Conservation (phyloP, 2,797 vertebrate species). For the Natrix natrix region DNA sequence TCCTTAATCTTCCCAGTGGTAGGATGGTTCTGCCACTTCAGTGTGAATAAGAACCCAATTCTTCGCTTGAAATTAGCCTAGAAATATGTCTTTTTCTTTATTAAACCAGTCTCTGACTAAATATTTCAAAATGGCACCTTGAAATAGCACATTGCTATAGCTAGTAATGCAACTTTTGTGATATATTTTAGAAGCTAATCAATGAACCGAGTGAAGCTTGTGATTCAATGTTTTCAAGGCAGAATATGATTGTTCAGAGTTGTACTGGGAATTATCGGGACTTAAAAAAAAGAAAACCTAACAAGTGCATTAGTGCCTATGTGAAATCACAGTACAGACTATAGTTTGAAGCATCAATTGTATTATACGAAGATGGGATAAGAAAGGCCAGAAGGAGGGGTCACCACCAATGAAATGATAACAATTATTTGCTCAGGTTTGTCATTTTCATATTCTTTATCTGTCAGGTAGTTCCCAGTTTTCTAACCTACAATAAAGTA, state of each 20-base stretch:
- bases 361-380: constrained; percentile 30
- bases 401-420: constrained; percentile 13
- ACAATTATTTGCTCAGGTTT: constrained; percentile 24
- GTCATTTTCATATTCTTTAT: constrained; percentile 37
- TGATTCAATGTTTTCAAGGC: constrained; percentile 61
- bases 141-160: constrained; percentile 41
- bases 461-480: constrained; percentile 34
- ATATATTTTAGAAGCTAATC: constrained; percentile 63
- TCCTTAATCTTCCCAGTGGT: background rate
- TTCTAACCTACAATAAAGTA: constrained; percentile 38
- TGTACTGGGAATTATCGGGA: constrained; percentile 42
- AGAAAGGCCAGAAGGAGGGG: background rate
- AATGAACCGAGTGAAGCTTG: constrained; percentile 57
- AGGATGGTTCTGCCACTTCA: background rate
- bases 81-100: constrained; percentile 28
- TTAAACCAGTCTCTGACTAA: constrained; percentile 51
- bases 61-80: constrained; percentile 21
- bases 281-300: constrained; percentile 11
- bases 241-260: constrained; percentile 58
- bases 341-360: constrained; percentile 40
- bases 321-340: constrained; percentile 47
- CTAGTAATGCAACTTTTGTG: constrained; percentile 56
- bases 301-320: constrained; percentile 32
- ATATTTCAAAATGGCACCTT: constrained; percentile 45
- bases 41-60: background rate